phyloP scores from a whole-genome alignment of 1,140 invertebrate genomes.

The Plectrocnemia conspersa region DNA sequence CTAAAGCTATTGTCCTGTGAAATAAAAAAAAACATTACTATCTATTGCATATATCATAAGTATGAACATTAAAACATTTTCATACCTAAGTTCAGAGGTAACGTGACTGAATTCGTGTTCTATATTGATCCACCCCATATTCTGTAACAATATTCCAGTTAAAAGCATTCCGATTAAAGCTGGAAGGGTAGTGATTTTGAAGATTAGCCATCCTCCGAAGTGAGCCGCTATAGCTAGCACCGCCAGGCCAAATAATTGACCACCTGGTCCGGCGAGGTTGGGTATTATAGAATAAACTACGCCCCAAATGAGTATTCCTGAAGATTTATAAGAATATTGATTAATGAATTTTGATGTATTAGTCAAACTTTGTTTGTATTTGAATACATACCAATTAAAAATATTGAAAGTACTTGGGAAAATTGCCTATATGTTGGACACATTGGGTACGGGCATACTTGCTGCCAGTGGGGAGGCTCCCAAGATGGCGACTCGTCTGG shows the following conservation, averaged over 20 bases:
- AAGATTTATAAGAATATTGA: constrained; percentile 4
- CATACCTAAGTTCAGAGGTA: constrained; percentile 59
- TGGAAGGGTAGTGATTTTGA: constrained; percentile 69
- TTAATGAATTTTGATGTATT: not conserved
- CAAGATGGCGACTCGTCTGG: constrained; percentile 62
- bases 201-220: constrained; percentile 74
- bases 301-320: constrained; percentile 69
- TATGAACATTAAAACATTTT: too few species aligned
- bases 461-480: constrained; percentile 69
- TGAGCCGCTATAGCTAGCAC: constrained; percentile 70
- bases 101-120: constrained; percentile 60
- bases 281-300: constrained; percentile 68
- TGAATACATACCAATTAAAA: constrained; percentile 56
- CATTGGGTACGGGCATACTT: constrained; percentile 71
- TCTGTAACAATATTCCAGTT: constrained; percentile 75
- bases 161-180: constrained; percentile 83
- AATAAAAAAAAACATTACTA: constrained; percentile 23
- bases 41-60: too few species aligned
- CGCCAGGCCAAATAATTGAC: constrained; percentile 74
- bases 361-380: not conserved
- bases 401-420: constrained; percentile 63
- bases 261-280: constrained; percentile 64
- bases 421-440: constrained; percentile 76
- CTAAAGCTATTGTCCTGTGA: constrained; percentile 77
- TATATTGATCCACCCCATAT: constrained; percentile 66